Evolutionary conservation across 2,113 vertebrate species (phyloP).

Genomic region (Siniperca chuatsi): DNA sequence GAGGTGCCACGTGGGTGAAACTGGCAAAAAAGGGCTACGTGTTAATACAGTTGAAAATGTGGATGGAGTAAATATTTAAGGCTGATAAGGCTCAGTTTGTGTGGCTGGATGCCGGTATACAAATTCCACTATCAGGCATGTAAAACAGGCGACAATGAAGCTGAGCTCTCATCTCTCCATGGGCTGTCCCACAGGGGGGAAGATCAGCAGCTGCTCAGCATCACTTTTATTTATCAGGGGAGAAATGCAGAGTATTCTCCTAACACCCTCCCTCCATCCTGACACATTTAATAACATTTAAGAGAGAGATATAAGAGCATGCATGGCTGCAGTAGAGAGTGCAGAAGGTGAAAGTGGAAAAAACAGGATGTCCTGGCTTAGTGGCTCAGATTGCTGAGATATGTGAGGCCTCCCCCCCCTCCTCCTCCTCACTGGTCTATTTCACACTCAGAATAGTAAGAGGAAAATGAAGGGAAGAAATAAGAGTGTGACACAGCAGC

Average conservation of each 20-base stretch:
- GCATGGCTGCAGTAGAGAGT: background rate
- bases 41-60: background rate
- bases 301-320: background rate
- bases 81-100: background rate
- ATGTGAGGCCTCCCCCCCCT: background rate
- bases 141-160: background rate
- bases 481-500: background rate
- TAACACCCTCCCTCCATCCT: background rate
- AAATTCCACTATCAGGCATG: background rate
- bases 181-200: conserved; percentile 34
- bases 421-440: background rate
- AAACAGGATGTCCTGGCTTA: background rate
- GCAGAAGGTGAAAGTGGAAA: background rate
- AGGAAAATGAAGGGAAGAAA: background rate
- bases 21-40: background rate
- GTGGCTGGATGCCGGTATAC: background rate
- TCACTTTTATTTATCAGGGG: background rate
- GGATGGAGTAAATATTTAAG: background rate
- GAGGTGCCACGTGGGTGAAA: conserved; percentile 38
- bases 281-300: background rate
- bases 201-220: conserved; percentile 15
- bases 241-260: rapidly evolving
- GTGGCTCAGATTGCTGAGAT: background rate
- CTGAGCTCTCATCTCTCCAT: background rate
- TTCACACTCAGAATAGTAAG: background rate